Conservation (phyloP, 2,888 invertebrate genomes). For the Enoplolaimus lenunculus region DNA sequence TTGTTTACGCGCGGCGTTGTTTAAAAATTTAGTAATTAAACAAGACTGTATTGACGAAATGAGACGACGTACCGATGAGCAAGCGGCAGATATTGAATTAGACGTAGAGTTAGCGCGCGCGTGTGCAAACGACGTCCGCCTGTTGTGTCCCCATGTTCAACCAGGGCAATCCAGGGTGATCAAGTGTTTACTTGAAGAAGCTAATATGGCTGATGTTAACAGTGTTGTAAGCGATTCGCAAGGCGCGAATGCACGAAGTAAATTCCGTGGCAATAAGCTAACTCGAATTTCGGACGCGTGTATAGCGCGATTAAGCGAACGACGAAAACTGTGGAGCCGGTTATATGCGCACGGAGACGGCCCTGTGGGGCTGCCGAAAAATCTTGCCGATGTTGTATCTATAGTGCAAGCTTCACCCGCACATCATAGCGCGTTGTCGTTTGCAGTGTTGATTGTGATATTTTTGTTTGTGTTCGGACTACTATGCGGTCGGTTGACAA, state of each 20-base stretch:
- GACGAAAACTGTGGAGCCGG: conserved; percentile 30
- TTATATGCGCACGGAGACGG: conserved; percentile 51
- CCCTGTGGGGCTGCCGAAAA: conserved; percentile 51
- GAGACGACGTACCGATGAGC: conserved; percentile 65
- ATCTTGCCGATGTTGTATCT: conserved; percentile 62
- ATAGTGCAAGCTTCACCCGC: conserved; percentile 71
- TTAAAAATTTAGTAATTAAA: conserved; percentile 31
- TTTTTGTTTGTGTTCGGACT: conserved; percentile 78
- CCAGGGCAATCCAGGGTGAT: conserved; percentile 67
- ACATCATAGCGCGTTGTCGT: conserved; percentile 68
- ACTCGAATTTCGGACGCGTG: neutral
- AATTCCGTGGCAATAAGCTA: conserved; percentile 32
- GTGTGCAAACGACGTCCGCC: conserved; percentile 59
- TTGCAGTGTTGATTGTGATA: conserved; percentile 61
- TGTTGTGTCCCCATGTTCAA: conserved; percentile 49
- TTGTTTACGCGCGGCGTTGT: conserved; percentile 59
- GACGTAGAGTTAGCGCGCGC: conserved; percentile 78
- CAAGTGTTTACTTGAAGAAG: conserved; percentile 34
- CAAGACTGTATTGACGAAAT: conserved; percentile 52
- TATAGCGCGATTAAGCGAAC: conserved; percentile 25
- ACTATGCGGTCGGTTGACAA: conserved; percentile 76
- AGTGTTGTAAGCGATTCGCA: too few relatives aligned
- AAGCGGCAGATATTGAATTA: conserved; percentile 80
- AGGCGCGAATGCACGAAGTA: conserved; percentile 24
- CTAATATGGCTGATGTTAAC: conserved; percentile 28